These are phyloP conservation scores for Otolemur crassicaudatus DNA, from an alignment of 2,797 vertebrate genomes.

Conservation along the genomic window DNA sequence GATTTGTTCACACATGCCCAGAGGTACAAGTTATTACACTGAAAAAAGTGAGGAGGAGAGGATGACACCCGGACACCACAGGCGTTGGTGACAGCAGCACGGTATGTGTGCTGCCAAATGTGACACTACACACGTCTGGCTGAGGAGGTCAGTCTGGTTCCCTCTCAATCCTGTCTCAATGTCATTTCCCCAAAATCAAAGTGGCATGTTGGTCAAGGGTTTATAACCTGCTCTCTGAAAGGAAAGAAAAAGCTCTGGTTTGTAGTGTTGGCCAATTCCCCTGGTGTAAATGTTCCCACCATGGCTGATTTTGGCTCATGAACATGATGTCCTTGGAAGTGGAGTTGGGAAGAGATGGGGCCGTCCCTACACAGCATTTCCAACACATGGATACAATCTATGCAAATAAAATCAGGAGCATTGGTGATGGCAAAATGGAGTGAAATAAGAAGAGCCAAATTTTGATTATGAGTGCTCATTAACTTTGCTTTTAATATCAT, in stretches of 20 bases:
- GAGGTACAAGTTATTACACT: not conserved
- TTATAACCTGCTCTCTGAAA: not conserved
- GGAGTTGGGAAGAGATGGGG: not conserved
- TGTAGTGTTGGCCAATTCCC: not conserved
- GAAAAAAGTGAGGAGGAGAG: not conserved
- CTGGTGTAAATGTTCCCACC: not conserved
- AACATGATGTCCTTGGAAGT: fast-evolving
- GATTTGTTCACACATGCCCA: not conserved
- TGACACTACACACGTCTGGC: not conserved
- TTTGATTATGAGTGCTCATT: not conserved
- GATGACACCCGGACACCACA: fast-evolving
- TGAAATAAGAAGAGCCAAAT: not conserved
- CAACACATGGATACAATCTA: not conserved
- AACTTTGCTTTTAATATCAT: conserved; percentile 19
- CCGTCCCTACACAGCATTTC: not conserved
- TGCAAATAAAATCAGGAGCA: not conserved
- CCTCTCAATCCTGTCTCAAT: not conserved
- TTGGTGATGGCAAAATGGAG: not conserved
- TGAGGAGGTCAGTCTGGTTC: too few species aligned
- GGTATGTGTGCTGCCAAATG: fast-evolving
- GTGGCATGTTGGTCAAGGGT: not conserved
- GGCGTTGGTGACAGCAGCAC: not conserved
- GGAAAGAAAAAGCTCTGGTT: not conserved
- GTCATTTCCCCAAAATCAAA: fast-evolving
- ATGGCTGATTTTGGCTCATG: not conserved